These are phyloP conservation scores for Pristionchus maxplancki DNA, from an alignment of 2,888 invertebrate genomes.

Conservation along the genomic window DNA sequence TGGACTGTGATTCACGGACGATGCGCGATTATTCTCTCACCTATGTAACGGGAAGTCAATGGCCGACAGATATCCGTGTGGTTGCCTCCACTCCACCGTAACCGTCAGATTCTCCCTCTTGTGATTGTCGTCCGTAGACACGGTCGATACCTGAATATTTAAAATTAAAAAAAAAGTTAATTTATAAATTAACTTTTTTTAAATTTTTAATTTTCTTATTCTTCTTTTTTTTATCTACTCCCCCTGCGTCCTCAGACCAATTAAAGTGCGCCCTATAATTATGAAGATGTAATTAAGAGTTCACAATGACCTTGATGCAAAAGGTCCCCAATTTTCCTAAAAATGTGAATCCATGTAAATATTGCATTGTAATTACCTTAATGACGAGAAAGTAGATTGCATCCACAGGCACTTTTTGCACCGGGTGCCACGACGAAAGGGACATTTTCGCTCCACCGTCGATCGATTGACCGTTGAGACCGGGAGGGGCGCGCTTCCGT, in stretches of 20 bases:
- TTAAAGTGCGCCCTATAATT: neutral
- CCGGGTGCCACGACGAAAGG: slow-evolving; percentile 72
- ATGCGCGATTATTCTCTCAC: too few relatives aligned
- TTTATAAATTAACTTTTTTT: too few relatives aligned
- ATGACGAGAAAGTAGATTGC: slow-evolving; percentile 75
- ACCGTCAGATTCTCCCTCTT: slow-evolving; percentile 59
- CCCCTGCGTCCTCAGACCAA: neutral
- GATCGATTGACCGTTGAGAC: slow-evolving; percentile 65
- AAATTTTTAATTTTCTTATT: too few relatives aligned
- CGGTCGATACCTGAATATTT: neutral
- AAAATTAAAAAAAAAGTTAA: neutral
- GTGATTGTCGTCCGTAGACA: neutral
- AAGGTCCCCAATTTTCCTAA: too few relatives aligned
- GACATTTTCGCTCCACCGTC: slow-evolving; percentile 69
- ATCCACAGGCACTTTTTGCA: slow-evolving; percentile 70
- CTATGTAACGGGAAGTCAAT: slow-evolving; percentile 89
- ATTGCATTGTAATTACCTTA: too few relatives aligned
- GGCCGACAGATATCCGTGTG: slow-evolving; percentile 90
- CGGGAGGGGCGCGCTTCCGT: slow-evolving; percentile 52
- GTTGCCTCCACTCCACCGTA: slow-evolving; percentile 79
- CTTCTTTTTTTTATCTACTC: too few relatives aligned
- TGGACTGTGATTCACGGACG: too few relatives aligned
- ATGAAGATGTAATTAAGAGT: too few relatives aligned
- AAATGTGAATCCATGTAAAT: too few relatives aligned
- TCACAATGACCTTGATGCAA: too few relatives aligned